These are phyloP conservation scores for Numida meleagris DNA, from an alignment of 2,113 vertebrate species.

Conservation along the genomic window DNA sequence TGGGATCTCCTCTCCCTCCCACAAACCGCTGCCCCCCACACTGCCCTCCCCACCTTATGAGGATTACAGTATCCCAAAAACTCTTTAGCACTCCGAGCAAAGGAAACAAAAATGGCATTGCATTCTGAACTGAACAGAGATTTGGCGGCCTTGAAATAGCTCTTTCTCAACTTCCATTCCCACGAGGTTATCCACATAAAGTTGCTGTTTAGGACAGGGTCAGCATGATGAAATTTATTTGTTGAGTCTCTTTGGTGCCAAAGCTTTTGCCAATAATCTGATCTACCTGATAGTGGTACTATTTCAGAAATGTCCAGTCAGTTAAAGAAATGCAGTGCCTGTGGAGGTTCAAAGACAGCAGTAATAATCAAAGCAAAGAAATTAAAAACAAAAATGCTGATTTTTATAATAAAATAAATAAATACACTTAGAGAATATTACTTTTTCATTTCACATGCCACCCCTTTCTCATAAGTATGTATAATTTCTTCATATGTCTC, in stretches of 20 bases:
- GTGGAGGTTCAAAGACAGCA: slow-evolving; percentile 48
- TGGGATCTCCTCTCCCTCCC: slow-evolving; percentile 64
- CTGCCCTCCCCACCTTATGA: slow-evolving; percentile 42
- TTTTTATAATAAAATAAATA: neutral
- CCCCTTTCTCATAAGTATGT: neutral
- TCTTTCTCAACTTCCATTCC: slow-evolving; percentile 82
- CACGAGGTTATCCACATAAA: slow-evolving; percentile 79
- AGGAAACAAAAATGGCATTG: slow-evolving; percentile 75
- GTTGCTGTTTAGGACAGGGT: slow-evolving; percentile 79
- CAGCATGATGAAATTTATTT: slow-evolving; percentile 84
- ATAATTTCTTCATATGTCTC: neutral
- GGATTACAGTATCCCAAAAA: slow-evolving; percentile 61
- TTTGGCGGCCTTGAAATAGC: slow-evolving; percentile 82
- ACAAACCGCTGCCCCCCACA: slow-evolving; percentile 63
- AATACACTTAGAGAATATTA: neutral
- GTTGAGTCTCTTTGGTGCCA: slow-evolving; percentile 84
- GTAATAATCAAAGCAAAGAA: slow-evolving; percentile 7
- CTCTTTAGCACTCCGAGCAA: slow-evolving; percentile 60
- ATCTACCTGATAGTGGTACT: slow-evolving; percentile 82
- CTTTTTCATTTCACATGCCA: neutral
- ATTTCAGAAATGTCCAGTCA: slow-evolving; percentile 78
- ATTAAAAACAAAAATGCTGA: neutral
- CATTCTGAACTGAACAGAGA: slow-evolving; percentile 79
- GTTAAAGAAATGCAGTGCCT: slow-evolving; percentile 63
- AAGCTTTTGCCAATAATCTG: slow-evolving; percentile 79